Evolutionary conservation across 2,888 invertebrate genomes (phyloP).

Genomic region (Epiblema foenella): DNA sequence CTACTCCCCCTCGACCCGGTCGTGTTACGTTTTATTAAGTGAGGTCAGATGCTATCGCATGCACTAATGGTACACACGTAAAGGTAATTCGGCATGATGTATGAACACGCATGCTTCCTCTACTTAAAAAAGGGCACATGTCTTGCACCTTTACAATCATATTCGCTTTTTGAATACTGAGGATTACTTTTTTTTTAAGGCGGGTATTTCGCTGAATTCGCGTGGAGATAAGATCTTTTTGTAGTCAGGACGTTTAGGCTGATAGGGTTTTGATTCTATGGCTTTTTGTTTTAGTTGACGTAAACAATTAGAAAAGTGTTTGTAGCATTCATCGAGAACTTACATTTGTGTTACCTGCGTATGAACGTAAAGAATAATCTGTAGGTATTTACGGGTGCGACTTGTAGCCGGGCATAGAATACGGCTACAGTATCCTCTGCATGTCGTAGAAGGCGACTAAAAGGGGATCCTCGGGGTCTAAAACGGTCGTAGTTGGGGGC

Average conservation of each 20-base stretch:
- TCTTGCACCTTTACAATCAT: not conserved
- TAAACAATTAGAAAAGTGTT: not conserved
- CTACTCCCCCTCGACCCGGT: constrained; percentile 11
- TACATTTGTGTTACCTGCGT: not conserved
- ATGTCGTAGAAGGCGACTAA: too few species aligned
- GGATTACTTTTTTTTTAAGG: not conserved
- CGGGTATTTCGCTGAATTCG: not conserved
- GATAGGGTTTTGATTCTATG: constrained; percentile 11
- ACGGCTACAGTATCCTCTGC: too few species aligned
- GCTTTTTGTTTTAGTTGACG: not conserved
- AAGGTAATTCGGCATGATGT: constrained; percentile 57
- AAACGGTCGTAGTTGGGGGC: too few species aligned
- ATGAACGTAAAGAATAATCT: too few species aligned
- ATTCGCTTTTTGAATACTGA: not conserved
- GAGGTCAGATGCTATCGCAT: constrained; percentile 57
- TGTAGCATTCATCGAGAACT: not conserved
- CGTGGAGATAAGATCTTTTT: not conserved
- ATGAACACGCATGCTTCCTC: constrained; percentile 24
- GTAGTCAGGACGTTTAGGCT: not conserved
- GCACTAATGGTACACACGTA: constrained; percentile 58
- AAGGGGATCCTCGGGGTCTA: too few species aligned
- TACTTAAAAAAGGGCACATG: not conserved
- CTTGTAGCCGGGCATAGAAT: too few species aligned
- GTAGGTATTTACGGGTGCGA: too few species aligned
- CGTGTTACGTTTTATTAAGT: constrained; percentile 45